Percentiles rank a stretch among this genome's conserved stretches.
Evolutionary conservation across 1,140 invertebrate species (phyloP).

Genomic region (Cherax destructor): DNA sequence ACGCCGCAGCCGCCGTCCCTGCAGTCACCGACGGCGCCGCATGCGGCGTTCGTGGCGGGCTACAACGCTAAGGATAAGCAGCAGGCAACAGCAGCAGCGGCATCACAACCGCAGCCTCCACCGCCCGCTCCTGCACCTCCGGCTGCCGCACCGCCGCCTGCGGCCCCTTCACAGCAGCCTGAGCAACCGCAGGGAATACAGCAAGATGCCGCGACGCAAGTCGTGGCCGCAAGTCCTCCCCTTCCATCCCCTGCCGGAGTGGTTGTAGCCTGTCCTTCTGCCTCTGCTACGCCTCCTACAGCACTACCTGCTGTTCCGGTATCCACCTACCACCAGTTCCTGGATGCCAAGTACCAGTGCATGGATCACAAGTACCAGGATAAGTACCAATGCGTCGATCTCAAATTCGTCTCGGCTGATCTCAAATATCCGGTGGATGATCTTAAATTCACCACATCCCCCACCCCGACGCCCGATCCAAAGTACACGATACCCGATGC

Average conservation of each 20-base stretch:
- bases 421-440: slow-evolving; percentile 4
- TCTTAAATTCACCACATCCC: slow-evolving; percentile 14
- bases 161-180: neutral
- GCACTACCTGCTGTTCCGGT: slow-evolving; percentile 9
- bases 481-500: slow-evolving; percentile 35
- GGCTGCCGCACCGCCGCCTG: neutral
- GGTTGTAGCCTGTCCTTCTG: neutral
- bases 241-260: slow-evolving; percentile 33
- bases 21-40: slow-evolving; percentile 1
- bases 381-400: slow-evolving; percentile 5
- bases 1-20: slow-evolving; percentile 15
- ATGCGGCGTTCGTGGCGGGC: slow-evolving; percentile 6
- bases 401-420: slow-evolving; percentile 3
- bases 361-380: slow-evolving; percentile 37
- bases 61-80: slow-evolving; percentile 39
- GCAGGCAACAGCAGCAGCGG: slow-evolving; percentile 7
- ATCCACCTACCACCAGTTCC: slow-evolving; percentile 27
- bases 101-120: slow-evolving; percentile 4
- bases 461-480: neutral
- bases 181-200: slow-evolving; percentile 17
- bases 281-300: neutral
- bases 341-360: slow-evolving; percentile 45
- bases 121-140: slow-evolving; percentile 26
- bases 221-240: slow-evolving; percentile 42
- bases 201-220: slow-evolving; percentile 10